phyloP scores from a whole-genome alignment of 2,888 invertebrate species.

The Stictocephala bisonia region DNA sequence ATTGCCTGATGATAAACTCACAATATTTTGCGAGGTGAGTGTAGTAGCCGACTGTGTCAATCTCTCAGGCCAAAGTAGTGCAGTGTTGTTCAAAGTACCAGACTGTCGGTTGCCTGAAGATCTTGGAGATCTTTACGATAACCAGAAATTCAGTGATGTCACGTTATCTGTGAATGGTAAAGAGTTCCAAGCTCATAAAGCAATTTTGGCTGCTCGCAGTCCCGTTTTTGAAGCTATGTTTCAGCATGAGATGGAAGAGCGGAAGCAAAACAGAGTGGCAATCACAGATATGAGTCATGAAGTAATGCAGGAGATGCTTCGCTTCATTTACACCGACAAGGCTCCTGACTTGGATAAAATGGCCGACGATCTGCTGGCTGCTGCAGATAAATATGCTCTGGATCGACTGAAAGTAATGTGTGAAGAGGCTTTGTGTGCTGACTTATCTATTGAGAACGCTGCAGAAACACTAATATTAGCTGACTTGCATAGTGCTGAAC shows the following conservation, averaged over 20 bases:
- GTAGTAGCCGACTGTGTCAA: slow-evolving; percentile 99
- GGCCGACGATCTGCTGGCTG: slow-evolving; percentile 97
- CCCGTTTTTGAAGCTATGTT: slow-evolving; percentile 99
- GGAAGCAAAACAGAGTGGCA: slow-evolving; percentile 96
- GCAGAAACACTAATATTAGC: slow-evolving; percentile 97
- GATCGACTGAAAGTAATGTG: slow-evolving; percentile 99
- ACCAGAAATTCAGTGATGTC: slow-evolving; percentile 97
- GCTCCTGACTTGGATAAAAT: slow-evolving; percentile 96
- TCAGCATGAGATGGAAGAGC: slow-evolving; percentile 99
- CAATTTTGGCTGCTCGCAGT: slow-evolving; percentile 92
- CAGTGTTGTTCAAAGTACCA: slow-evolving; percentile 96
- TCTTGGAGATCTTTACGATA: slow-evolving; percentile 94
- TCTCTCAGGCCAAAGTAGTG: slow-evolving; percentile 98
- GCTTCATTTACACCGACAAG: slow-evolving; percentile 98
- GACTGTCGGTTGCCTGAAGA: slow-evolving; percentile 95
- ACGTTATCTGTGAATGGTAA: slow-evolving; percentile 91
- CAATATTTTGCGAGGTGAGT: slow-evolving; percentile 98
- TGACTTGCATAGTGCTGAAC: slow-evolving; percentile 97
- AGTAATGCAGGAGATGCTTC: slow-evolving; percentile 95
- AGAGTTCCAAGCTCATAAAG: slow-evolving; percentile 97
- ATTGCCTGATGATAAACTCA: slow-evolving; percentile 97
- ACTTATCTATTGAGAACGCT: slow-evolving; percentile 94
- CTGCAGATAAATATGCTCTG: slow-evolving; percentile 98
- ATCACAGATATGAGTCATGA: slow-evolving; percentile 98
- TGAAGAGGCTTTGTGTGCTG: slow-evolving; percentile 95